Conservation (phyloP, 1,140 invertebrate species). For the Dendroctonus valens region DNA sequence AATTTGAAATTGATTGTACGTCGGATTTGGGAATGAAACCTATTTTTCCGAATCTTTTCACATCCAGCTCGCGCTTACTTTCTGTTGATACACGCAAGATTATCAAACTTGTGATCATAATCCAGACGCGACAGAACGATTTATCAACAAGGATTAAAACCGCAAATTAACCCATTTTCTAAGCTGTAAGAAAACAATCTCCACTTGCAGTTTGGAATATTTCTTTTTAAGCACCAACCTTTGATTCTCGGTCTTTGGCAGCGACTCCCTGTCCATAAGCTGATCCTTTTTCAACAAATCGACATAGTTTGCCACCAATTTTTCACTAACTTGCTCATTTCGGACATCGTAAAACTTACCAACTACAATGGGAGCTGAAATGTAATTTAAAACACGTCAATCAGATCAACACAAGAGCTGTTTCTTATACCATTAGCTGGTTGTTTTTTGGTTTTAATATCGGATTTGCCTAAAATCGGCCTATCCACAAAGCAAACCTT, state of each 20-base stretch:
- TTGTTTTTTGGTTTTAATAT: conserved; percentile 45
- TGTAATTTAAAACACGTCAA: not conserved
- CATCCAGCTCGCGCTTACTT: too few relatives aligned
- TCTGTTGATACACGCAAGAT: too few relatives aligned
- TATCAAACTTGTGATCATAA: too few relatives aligned
- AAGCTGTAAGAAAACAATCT: too few relatives aligned
- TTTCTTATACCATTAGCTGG: conserved; percentile 37
- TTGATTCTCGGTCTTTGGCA: conserved; percentile 30
- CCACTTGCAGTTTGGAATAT: too few relatives aligned
- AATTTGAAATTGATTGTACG: too few relatives aligned
- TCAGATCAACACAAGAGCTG: not conserved
- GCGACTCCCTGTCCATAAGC: conserved; percentile 3
- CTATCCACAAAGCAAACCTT: conserved; percentile 47
- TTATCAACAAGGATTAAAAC: too few relatives aligned
- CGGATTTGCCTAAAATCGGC: conserved; percentile 45
- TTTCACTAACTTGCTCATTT: conserved; percentile 24
- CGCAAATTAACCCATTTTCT: too few relatives aligned
- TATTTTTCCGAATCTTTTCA: too few relatives aligned
- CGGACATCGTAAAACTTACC: conserved; percentile 38
- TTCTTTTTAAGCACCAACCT: too few relatives aligned
- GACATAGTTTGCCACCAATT: conserved; percentile 25
- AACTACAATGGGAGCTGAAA: conserved; percentile 35
- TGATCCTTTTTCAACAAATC: conserved; percentile 18
- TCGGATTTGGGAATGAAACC: too few relatives aligned
- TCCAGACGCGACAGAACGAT: too few relatives aligned